phyloP scores from a whole-genome alignment of 2,888 invertebrate species.

The Chironomus riparius region DNA sequence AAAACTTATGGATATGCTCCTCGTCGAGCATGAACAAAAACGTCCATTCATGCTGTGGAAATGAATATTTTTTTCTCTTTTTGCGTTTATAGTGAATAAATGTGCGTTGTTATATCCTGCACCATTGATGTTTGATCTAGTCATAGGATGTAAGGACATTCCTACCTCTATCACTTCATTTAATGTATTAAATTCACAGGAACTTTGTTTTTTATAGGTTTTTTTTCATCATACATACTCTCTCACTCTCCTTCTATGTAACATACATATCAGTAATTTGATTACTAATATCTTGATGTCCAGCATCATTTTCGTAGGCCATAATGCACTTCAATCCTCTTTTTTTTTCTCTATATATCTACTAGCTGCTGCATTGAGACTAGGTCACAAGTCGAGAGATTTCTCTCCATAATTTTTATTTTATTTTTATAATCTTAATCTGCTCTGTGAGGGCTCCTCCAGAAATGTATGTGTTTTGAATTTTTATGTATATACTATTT shows the following conservation, averaged over 20 bases:
- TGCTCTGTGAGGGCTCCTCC: not conserved
- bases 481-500: constrained; percentile 1
- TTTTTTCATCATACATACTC: not conserved
- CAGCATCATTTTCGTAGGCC: constrained; percentile 14
- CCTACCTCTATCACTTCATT: too few relatives aligned
- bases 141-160: too few relatives aligned
- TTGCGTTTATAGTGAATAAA: not conserved
- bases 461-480: not conserved
- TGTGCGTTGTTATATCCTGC: not conserved
- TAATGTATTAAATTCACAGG: not conserved
- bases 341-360: not conserved
- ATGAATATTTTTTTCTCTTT: not conserved
- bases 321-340: not conserved
- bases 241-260: not conserved
- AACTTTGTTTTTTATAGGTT: not conserved
- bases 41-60: not conserved
- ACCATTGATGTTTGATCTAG: not conserved
- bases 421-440: not conserved
- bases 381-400: not conserved
- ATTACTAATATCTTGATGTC: constrained; percentile 17
- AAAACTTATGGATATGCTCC: too few relatives aligned
- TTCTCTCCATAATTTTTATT: not conserved
- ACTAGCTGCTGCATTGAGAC: not conserved
- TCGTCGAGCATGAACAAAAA: not conserved
- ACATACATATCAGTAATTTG: not conserved